These are phyloP conservation scores for Grammomys dolichurus DNA, from an alignment of 2,113 vertebrate species.

Conservation along the genomic window DNA sequence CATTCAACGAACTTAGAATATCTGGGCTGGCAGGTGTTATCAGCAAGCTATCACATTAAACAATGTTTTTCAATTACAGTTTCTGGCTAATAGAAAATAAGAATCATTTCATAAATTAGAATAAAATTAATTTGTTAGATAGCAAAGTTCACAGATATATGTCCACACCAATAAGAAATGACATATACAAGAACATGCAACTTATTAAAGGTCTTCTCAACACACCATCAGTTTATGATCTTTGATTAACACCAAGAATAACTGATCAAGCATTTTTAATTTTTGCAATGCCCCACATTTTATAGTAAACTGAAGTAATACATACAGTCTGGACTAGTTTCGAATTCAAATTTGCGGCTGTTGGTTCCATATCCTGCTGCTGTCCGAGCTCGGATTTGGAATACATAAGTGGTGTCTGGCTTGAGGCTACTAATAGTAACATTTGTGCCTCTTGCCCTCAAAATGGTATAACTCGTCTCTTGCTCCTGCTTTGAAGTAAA, in stretches of 20 bases:
- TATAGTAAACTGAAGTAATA: conserved; percentile 70
- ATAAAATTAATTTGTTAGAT: background rate
- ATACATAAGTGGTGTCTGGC: conserved; percentile 95
- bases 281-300: conserved; percentile 11
- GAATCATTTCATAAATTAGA: conserved; percentile 22
- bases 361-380: conserved; percentile 97
- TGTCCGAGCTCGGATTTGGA: conserved; percentile 97
- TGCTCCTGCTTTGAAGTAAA: conserved; percentile 95
- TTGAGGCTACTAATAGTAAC: conserved; percentile 97
- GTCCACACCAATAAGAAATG: background rate
- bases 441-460: conserved; percentile 95
- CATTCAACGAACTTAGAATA: conserved; percentile 46
- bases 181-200: conserved; percentile 28
- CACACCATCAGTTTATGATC: conserved; percentile 1
- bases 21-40: background rate
- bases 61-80: conserved; percentile 43
- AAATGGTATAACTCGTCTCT: conserved; percentile 99
- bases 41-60: conserved; percentile 21
- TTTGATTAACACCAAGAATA: conserved; percentile 61
- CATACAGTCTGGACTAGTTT: conserved; percentile 99
- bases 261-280: conserved; percentile 10
- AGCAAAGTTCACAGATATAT: background rate
- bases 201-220: conserved; percentile 62
- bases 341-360: conserved; percentile 98
- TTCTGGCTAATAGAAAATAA: background rate